Percentiles rank a stretch among this genome's conserved stretches.
Conservation (phyloP, 2,113 vertebrate genomes). For the Sardina pilchardus region DNA sequence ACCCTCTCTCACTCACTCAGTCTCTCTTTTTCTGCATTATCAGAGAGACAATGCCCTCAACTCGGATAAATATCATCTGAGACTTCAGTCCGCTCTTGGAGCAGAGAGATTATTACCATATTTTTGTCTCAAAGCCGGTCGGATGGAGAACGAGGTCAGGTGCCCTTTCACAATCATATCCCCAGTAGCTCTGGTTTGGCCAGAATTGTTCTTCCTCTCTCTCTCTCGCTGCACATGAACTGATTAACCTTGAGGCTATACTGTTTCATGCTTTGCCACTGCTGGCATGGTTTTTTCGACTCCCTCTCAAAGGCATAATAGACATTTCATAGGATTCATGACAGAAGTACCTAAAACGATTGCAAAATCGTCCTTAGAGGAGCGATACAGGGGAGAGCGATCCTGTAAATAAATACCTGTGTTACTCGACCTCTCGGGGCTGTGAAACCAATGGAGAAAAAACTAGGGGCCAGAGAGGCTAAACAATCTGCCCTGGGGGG, state of each 20-base stretch:
- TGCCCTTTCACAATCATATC: background rate
- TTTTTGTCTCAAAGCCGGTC: background rate
- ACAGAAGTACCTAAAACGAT: background rate
- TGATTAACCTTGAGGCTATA: background rate
- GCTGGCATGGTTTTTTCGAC: background rate
- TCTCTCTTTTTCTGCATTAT: conserved; percentile 8
- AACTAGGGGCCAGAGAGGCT: background rate
- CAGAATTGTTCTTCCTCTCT: background rate
- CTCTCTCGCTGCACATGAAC: background rate
- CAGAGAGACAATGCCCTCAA: background rate
- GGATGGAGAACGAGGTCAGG: conserved; percentile 3
- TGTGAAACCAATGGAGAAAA: background rate
- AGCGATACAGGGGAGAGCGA: background rate
- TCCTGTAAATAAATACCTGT: background rate
- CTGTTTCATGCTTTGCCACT: background rate
- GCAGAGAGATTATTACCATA: conserved; percentile 16
- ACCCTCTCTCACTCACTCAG: background rate
- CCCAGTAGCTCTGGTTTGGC: background rate
- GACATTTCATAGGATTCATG: background rate
- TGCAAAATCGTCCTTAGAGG: background rate
- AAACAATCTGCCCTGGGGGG: background rate
- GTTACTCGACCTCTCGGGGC: background rate
- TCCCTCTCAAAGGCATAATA: background rate
- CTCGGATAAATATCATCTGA: conserved; percentile 28
- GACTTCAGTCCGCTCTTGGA: background rate